A percentile compares a stretch with the other conserved stretches of the same genome.
Conservation (phyloP, 1,140 invertebrate genomes). For the Tetraneura akinire region DNA sequence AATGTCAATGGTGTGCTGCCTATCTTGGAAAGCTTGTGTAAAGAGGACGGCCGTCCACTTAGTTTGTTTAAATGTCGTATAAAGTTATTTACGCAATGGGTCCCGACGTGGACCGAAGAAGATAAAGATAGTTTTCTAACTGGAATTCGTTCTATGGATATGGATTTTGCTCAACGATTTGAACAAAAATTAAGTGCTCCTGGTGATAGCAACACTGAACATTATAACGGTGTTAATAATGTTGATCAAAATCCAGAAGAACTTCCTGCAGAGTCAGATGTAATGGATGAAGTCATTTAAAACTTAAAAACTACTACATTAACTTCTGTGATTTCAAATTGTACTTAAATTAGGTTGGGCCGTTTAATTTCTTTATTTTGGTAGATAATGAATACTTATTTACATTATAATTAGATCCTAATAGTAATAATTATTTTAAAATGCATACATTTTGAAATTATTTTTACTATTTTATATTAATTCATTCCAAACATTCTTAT, state of each 20-base stretch:
- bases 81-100: constrained; percentile 87
- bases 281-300: constrained; percentile 1
- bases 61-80: constrained; percentile 86
- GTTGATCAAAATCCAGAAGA: background rate
- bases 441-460: too few species aligned
- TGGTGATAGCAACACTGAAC: background rate
- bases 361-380: background rate
- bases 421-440: too few species aligned
- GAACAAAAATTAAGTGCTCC: constrained; percentile 61
- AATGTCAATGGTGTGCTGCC: constrained; percentile 75
- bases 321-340: background rate
- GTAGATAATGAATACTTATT: background rate
- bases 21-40: constrained; percentile 67
- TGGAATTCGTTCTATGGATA: constrained; percentile 70
- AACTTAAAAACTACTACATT: too few species aligned
- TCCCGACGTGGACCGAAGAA: constrained; percentile 74
- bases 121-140: constrained; percentile 72
- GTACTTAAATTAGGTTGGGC: background rate
- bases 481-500: too few species aligned
- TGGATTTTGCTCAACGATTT: constrained; percentile 71
- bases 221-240: constrained; percentile 30
- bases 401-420: too few species aligned
- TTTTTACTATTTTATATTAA: too few species aligned
- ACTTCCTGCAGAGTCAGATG: background rate
- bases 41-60: constrained; percentile 71